Evolutionary conservation across 2,888 invertebrate genomes (phyloP), one percentile per base, ranked within the genome.

Genomic region (Augiades crinisus): DNA sequence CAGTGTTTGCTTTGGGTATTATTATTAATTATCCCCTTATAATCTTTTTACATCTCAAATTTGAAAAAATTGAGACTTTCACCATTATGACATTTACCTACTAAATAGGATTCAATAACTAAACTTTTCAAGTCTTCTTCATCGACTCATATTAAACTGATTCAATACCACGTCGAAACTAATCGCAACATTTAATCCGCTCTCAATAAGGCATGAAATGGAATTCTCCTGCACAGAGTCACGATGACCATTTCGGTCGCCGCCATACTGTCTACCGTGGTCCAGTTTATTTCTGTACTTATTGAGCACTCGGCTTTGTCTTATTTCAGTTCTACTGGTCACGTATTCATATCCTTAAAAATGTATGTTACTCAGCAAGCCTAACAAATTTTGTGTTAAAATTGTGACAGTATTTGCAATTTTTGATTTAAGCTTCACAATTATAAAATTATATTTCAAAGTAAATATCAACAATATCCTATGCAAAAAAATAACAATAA

Each of bases 221-320:
- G 19, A 40, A 40, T 47, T 33, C 40, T 33, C 16, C 16, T 14
- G 31, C 30, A 5, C 27, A 34, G 21, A 47, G 47, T 47, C 47
- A 47, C 53, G 54, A 58, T 70, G 66, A 67, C 74, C 71, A 66
- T 72, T 72, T 73, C 61, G 58, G 70, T 66, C 57, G 74, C 52
- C 76, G 76, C 75, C 78, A 64, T 64, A 61, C 65, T 68, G 75
- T 76, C 76, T 76, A 62, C 54, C 45, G 52, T 44, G 53, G 57
- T 61, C 64, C 67, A 69, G 73, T 68, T 46, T 72, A 72, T 72
- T 72, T 72, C 68, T 72, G 68, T 65, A 60, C 43, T 50, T 38
- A 52, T 27, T 46, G 57, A 55, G 47, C 38, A 16, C 14, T 19
- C n/a, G 13, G 6, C 17, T 47, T 38, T 45, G 45, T 45, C 10